Percentiles rank a stretch among this genome's conserved stretches.
phyloP scores from a whole-genome alignment of 2,113 vertebrate species.

The Prionailurus viverrinus region DNA sequence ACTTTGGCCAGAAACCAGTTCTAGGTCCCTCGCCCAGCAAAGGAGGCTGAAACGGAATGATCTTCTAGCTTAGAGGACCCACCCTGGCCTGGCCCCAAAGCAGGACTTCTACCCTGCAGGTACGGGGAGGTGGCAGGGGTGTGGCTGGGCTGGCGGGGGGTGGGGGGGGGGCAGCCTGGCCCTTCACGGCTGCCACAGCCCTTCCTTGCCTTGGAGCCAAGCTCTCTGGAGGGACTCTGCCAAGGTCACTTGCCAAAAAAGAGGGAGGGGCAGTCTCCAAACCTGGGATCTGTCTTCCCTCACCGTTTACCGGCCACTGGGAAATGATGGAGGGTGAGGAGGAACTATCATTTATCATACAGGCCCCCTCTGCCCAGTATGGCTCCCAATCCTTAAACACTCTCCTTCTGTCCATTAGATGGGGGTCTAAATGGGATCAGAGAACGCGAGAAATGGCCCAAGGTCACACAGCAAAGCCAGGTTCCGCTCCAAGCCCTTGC shows the following conservation, averaged over 20 bases:
- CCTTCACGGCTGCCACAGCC: accelerated
- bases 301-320: not conserved
- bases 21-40: not conserved
- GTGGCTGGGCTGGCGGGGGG: not conserved
- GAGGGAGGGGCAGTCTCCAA: too few relatives aligned
- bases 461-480: not conserved
- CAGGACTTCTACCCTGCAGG: too few relatives aligned
- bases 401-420: not conserved
- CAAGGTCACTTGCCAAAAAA: not conserved
- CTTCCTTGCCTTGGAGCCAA: accelerated
- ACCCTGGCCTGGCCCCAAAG: not conserved
- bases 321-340: too few relatives aligned
- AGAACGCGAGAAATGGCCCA: not conserved
- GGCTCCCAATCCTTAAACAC: not conserved
- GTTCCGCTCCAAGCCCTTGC: not conserved
- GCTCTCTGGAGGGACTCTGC: not conserved
- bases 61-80: not conserved
- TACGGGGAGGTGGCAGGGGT: accelerated
- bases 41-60: not conserved
- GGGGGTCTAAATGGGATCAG: not conserved
- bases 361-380: not conserved
- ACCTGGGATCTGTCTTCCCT: not conserved
- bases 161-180: not conserved
- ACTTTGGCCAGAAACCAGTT: not conserved
- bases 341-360: not conserved